Conservation (phyloP, 2,888 invertebrate genomes). For the Nomada fabriciana region DNA sequence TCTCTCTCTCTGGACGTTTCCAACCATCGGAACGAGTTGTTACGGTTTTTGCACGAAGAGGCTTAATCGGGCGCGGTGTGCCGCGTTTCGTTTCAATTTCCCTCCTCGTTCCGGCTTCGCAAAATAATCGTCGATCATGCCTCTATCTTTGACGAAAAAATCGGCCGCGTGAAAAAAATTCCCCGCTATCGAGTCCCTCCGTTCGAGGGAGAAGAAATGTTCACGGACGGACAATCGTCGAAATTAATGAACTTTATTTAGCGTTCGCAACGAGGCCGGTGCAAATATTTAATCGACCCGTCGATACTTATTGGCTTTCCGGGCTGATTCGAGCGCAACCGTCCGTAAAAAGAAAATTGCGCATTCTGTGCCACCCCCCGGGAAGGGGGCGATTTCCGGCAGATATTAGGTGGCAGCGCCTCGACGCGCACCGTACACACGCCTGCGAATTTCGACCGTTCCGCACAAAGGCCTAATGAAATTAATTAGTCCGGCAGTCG, state of each 20-base stretch:
- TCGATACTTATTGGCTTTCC: constrained; percentile 52
- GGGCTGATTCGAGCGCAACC: background rate
- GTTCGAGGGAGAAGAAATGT: constrained; percentile 22
- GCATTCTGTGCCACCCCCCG: too few relatives aligned
- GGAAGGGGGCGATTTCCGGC: background rate
- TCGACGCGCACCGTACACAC: background rate
- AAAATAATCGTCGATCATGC: background rate
- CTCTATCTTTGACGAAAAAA: background rate
- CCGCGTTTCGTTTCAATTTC: background rate
- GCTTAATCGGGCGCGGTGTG: constrained; percentile 8
- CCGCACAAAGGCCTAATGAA: constrained; percentile 21
- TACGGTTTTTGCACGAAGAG: background rate
- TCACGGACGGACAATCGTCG: constrained; percentile 29
- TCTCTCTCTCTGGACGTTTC: background rate
- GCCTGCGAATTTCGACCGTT: constrained; percentile 34
- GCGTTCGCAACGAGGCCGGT: constrained; percentile 21
- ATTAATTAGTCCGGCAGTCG: constrained; percentile 34
- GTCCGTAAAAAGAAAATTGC: constrained; percentile 1
- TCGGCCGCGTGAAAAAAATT: constrained; percentile 19
- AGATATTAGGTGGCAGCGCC: constrained; percentile 9
- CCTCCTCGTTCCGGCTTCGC: too few relatives aligned
- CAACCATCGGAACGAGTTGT: background rate
- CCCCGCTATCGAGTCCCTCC: constrained; percentile 40
- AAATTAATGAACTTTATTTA: constrained; percentile 50
- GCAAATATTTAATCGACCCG: constrained; percentile 58